Conservation (phyloP, 1,140 invertebrate species). For the Oreohelix idahoensis region DNA sequence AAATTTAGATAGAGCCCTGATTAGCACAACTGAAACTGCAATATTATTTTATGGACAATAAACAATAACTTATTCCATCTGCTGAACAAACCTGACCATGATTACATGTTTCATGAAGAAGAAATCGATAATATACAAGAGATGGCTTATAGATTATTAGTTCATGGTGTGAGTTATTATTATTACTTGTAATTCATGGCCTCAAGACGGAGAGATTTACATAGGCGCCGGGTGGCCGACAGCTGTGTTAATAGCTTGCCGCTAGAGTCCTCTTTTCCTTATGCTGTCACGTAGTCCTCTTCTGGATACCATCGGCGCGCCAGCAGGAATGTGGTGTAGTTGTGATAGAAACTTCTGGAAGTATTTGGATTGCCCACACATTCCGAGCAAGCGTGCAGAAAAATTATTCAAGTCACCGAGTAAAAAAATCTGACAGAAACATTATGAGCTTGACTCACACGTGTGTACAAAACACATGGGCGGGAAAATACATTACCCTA, state of each 20-base stretch:
- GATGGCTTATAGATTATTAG: too few relatives aligned
- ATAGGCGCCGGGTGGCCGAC: neutral
- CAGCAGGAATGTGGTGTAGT: neutral
- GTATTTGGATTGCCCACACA: neutral
- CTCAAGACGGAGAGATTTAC: neutral
- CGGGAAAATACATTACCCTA: neutral
- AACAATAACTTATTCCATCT: too few relatives aligned
- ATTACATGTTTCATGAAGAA: too few relatives aligned
- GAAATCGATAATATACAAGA: too few relatives aligned
- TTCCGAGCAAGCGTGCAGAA: neutral
- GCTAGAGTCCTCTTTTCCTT: neutral
- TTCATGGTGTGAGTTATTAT: too few relatives aligned
- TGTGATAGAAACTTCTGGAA: neutral
- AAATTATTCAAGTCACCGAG: neutral
- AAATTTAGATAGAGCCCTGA: too few relatives aligned
- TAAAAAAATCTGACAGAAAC: neutral
- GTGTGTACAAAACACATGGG: neutral
- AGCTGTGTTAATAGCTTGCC: neutral
- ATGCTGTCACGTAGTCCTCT: neutral
- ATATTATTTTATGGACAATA: too few relatives aligned
- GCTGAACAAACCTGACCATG: too few relatives aligned
- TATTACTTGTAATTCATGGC: neutral
- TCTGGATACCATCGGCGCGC: neutral
- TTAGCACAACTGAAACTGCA: too few relatives aligned
- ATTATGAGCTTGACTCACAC: neutral